Base-by-base conservation (phyloP, 1,140 invertebrate species). In the Pteromalus puparum region DNA sequence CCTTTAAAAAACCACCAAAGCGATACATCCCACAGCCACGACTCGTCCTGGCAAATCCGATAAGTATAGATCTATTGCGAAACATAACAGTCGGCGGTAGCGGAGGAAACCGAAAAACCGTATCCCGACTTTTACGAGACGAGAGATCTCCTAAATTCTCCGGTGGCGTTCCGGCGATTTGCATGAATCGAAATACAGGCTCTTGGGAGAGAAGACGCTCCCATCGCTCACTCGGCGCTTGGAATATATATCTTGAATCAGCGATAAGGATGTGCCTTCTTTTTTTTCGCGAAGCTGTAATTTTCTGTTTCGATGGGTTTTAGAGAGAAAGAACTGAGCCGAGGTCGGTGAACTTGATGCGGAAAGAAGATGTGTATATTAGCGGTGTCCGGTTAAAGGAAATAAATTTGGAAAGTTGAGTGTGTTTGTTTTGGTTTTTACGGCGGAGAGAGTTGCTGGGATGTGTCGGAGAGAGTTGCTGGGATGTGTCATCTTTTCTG, bases 1-100 rank as follows among this genome's bases (percentile, higher is more conserved):
- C 1, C 12, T 53, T 6, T 5, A 61, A 61, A 61, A 61, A 21
- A 6, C 21, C 6, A 61, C 18, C 6, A 13, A 15, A 2, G 10
- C 9, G 46, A 48, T 48, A 48, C 48, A 4, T 34, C 34, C 34
- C 34, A 34, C 34, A n/a, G n/a, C n/a, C n/a, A n/a, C n/a, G 38
- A 42, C 9, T 21, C 18, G 53, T 21, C 53, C n/a, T 1, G 18
- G 53, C 18, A n/a, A 61, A 61, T 61, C 53, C 53, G 53, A 61
- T 61, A 61, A 61, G 53, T n/a, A 61, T 61, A n/a, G 53, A 61
- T 61, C 53, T 61, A 61, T 61, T 61, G 53, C 53, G 53, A 61
- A 61, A 61, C 53, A 61, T 61, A 61, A 61, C 53, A 61, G 53
- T 61, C 21, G 53, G 48, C 4, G 18, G 46, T 48, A 18, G 53